Evolutionary conservation across 1,140 invertebrate genomes (phyloP).

Genomic region (Drosophila virilis): DNA sequence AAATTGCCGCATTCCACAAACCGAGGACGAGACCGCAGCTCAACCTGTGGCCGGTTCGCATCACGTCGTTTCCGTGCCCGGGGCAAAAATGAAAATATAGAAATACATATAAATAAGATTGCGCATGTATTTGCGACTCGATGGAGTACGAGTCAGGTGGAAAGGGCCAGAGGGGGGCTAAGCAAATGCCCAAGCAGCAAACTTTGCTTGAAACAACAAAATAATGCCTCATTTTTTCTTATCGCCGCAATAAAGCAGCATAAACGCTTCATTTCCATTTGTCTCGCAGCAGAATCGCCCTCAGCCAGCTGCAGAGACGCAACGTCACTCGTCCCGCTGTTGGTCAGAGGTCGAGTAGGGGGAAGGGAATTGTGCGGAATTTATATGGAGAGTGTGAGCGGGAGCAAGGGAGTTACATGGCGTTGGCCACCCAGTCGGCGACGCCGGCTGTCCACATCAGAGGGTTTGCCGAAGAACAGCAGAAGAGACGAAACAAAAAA

Average conservation of each 20-base stretch:
- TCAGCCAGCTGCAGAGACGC: conserved; percentile 65
- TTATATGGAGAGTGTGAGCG: not conserved
- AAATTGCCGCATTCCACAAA: conserved; percentile 74
- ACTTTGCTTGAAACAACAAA: conserved; percentile 73
- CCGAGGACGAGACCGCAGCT: conserved; percentile 15
- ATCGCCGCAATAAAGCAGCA: conserved; percentile 83
- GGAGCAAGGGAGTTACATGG: conserved; percentile 4
- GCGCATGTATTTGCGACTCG: conserved; percentile 21
- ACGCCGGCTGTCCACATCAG: conserved; percentile 61
- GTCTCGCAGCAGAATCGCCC: conserved; percentile 73
- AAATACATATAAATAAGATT: conserved; percentile 65
- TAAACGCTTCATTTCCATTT: conserved; percentile 84
- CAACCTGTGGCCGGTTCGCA: conserved; percentile 74
- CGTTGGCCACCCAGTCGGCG: conserved; percentile 63
- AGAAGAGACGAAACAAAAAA: conserved; percentile 31
- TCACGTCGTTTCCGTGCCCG: conserved; percentile 51
- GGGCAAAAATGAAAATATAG: conserved; percentile 57
- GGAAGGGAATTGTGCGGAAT: not conserved
- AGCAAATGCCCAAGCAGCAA: conserved; percentile 38
- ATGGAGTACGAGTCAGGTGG: conserved; percentile 4
- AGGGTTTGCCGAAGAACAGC: conserved; percentile 41
- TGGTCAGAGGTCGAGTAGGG: conserved; percentile 15
- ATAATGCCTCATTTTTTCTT: conserved; percentile 83
- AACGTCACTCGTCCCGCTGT: conserved; percentile 58
- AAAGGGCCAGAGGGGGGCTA: conserved; percentile 6